These are phyloP conservation scores for Tetrao urogallus DNA, from an alignment of 2,113 vertebrate species.

Conservation along the genomic window DNA sequence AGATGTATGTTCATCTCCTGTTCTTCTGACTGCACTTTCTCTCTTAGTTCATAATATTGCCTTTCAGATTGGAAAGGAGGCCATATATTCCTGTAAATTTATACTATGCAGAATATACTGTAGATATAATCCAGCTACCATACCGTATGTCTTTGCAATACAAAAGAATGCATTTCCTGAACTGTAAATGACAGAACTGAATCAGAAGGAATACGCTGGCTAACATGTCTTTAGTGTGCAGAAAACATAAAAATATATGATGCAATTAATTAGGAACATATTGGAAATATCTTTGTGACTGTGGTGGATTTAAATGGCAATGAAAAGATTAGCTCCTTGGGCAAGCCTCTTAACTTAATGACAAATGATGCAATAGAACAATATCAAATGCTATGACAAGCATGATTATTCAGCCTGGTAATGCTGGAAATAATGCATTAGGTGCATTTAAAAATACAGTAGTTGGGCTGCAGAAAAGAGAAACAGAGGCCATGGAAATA, in stretches of 20 bases:
- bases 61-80: background rate
- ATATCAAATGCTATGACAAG: background rate
- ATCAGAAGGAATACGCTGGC: background rate
- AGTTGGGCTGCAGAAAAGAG: background rate
- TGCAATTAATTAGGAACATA: conserved; percentile 51
- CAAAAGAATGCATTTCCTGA: background rate
- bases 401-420: background rate
- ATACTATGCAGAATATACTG: background rate
- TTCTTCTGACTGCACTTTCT: background rate
- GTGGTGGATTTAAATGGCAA: conserved; percentile 37
- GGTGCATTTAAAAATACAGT: background rate
- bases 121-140: background rate
- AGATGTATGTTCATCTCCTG: background rate
- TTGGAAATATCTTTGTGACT: conserved; percentile 24
- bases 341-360: conserved; percentile 44
- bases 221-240: background rate
- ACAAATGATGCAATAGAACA: conserved; percentile 1
- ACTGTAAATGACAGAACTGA: background rate
- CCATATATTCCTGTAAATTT: background rate
- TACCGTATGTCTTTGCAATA: background rate
- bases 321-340: conserved; percentile 46
- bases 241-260: conserved; percentile 53
- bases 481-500: background rate
- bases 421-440: background rate
- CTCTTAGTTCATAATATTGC: background rate